A percentile compares a stretch with the other conserved stretches of the same genome.
phyloP scores from a whole-genome alignment of 2,888 invertebrate genomes.

The Drosophila nr. fundita region DNA sequence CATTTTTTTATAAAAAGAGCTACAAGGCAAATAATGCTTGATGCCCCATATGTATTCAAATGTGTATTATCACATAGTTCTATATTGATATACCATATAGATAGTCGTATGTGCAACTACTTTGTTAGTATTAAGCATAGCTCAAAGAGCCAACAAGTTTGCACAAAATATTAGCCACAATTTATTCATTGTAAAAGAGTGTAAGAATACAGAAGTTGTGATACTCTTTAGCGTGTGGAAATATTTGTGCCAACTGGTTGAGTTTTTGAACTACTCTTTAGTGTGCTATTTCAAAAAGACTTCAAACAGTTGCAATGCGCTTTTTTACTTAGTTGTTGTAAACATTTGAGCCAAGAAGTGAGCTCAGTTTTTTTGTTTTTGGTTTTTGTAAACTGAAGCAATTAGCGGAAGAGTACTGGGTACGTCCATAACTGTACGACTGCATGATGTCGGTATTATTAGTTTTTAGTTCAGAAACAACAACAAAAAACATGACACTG shows the following conservation, averaged over 20 bases:
- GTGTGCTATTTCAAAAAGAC: conserved; percentile 76
- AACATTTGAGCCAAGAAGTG: conserved; percentile 45
- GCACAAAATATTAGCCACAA: conserved; percentile 16
- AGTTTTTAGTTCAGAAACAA: conserved; percentile 53
- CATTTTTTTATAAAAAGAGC: conserved; percentile 43
- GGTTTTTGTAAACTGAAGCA: conserved; percentile 71
- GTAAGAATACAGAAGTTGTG: conserved; percentile 5
- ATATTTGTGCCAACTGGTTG: conserved; percentile 37
- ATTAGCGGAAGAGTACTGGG: conserved; percentile 68
- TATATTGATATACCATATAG: conserved; percentile 43
- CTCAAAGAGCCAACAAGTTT: conserved; percentile 14
- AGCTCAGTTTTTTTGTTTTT: conserved; percentile 22
- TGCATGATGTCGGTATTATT: conserved; percentile 71
- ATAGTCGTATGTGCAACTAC: conserved; percentile 26
- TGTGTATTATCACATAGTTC: conserved; percentile 31
- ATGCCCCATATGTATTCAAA: conserved; percentile 34
- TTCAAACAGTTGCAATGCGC: conserved; percentile 65
- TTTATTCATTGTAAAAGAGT: conserved; percentile 40
- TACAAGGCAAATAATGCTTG: not conserved
- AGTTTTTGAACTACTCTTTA: conserved; percentile 45
- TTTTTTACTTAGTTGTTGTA: conserved; percentile 47
- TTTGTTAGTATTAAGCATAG: conserved; percentile 44
- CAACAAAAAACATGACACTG: conserved; percentile 31
- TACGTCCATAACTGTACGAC: conserved; percentile 63
- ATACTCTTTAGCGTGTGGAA: conserved; percentile 30